A percentile compares a stretch with the other conserved stretches of the same genome.
Evolutionary conservation across 2,113 vertebrate species (phyloP).

Genomic region (Nycticebus coucang): DNA sequence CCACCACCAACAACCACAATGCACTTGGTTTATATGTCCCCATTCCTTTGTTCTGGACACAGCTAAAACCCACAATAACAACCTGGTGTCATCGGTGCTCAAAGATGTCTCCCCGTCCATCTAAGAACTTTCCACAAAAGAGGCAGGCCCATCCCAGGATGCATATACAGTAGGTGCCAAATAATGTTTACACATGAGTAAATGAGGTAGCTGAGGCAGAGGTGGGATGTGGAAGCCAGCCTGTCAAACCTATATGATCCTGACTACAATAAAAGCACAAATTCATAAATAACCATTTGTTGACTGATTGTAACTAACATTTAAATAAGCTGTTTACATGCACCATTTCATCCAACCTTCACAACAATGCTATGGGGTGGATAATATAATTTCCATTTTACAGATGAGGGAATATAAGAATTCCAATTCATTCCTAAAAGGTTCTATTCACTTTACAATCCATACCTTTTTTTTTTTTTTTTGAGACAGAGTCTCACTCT

Average conservation of each 20-base stretch:
- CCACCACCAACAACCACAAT: background rate
- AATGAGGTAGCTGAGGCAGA: constrained; percentile 9
- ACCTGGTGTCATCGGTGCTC: background rate
- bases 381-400: constrained; percentile 48
- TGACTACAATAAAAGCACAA: constrained; percentile 51
- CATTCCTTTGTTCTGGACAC: constrained; percentile 3
- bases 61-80: background rate
- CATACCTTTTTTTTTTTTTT: background rate
- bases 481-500: too few species aligned
- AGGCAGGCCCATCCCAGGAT: background rate
- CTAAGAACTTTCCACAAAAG: background rate
- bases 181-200: constrained; percentile 25
- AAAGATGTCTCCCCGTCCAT: background rate
- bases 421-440: constrained; percentile 40
- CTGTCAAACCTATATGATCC: constrained; percentile 1
- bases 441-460: constrained; percentile 19
- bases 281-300: background rate
- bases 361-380: background rate
- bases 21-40: background rate
- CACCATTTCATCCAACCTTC: background rate
- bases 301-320: background rate
- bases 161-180: constrained; percentile 33
- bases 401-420: constrained; percentile 6
- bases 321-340: constrained; percentile 12
- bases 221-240: background rate